Conservation (phyloP, 23 tunicate genomes). For the Clavelina lepadiformis region DNA sequence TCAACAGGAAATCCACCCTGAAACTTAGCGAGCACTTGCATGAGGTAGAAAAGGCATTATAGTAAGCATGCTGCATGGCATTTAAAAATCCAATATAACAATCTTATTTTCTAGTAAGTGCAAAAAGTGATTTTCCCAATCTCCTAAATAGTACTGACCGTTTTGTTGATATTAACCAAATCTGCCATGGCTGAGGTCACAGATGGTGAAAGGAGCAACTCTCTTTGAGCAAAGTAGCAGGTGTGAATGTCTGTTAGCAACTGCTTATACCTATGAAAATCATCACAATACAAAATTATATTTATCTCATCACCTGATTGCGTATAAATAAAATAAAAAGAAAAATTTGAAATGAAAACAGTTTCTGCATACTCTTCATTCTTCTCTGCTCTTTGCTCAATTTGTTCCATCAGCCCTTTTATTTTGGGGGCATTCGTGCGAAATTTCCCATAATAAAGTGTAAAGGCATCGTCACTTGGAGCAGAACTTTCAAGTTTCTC, state of each 20-base stretch:
- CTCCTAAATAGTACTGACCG: conserved; percentile 5
- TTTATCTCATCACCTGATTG: too few relatives aligned
- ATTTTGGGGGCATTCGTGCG: conserved; percentile 98
- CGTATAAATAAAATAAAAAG: neutral
- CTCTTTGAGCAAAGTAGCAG: conserved; percentile 91
- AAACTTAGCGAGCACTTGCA: too few relatives aligned
- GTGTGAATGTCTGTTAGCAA: conserved; percentile 68
- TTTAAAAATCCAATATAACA: too few relatives aligned
- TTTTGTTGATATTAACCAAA: conserved; percentile 50
- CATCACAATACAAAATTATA: too few relatives aligned
- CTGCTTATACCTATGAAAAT: conserved; percentile 45
- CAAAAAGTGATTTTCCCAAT: too few relatives aligned
- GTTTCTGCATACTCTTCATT: conserved; percentile 37
- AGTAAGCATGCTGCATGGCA: too few relatives aligned
- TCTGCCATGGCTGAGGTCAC: conserved; percentile 88
- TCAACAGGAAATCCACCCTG: too few relatives aligned
- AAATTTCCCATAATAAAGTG: conserved; percentile 95
- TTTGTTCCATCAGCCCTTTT: conserved; percentile 69
- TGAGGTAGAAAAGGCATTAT: too few relatives aligned
- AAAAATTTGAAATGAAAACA: neutral
- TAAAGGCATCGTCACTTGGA: conserved; percentile 88
- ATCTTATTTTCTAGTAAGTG: too few relatives aligned
- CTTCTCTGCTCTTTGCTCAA: conserved; percentile 52
- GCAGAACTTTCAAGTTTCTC: conserved; percentile 24
- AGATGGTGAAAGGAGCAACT: conserved; percentile 81